Percentiles rank a stretch among this genome's conserved stretches.
These are phyloP conservation scores for Thaleichthys pacificus DNA, from an alignment of 2,797 vertebrate genomes.

Conservation along the genomic window DNA sequence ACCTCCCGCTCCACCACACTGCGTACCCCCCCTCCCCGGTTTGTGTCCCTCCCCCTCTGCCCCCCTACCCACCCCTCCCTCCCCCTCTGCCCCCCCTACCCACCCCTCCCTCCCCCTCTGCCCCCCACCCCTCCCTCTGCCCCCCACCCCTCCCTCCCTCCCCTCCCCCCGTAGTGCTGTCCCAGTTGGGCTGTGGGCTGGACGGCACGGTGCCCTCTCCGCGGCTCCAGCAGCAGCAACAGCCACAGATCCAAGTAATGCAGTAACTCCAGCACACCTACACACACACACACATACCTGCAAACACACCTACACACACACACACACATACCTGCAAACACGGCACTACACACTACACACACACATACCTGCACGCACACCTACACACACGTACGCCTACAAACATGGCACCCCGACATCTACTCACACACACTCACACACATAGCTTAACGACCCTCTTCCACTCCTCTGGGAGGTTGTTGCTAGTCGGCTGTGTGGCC, in stretches of 20 bases:
- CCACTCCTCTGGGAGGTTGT: no score
- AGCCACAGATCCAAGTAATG: constrained; percentile 98
- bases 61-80: constrained; percentile 41
- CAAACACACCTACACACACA: constrained; percentile 57
- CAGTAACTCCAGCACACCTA: constrained; percentile 84
- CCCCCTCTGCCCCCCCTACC: constrained; percentile 50
- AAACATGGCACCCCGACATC: no score
- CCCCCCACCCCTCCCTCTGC: constrained; percentile 39
- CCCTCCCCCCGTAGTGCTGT: constrained; percentile 86
- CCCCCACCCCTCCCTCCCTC: constrained; percentile 51
- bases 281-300: constrained; percentile 41
- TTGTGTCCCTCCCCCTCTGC: constrained; percentile 50
- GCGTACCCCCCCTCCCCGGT: constrained; percentile 17
- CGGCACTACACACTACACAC: neutral
- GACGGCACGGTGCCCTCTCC: constrained; percentile 94
- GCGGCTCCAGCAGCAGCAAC: constrained; percentile 95
- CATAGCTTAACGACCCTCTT: no score
- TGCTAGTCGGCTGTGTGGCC: no score
- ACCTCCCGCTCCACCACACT: constrained; percentile 20
- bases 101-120: constrained; percentile 47
- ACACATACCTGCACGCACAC: neutral
- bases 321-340: constrained; percentile 37
- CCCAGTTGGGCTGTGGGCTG: constrained; percentile 97
- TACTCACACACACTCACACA: no score
- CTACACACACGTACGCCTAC: no score